Base-by-base conservation (phyloP, 1,140 invertebrate species). In the Littorina saxatilis region DNA sequence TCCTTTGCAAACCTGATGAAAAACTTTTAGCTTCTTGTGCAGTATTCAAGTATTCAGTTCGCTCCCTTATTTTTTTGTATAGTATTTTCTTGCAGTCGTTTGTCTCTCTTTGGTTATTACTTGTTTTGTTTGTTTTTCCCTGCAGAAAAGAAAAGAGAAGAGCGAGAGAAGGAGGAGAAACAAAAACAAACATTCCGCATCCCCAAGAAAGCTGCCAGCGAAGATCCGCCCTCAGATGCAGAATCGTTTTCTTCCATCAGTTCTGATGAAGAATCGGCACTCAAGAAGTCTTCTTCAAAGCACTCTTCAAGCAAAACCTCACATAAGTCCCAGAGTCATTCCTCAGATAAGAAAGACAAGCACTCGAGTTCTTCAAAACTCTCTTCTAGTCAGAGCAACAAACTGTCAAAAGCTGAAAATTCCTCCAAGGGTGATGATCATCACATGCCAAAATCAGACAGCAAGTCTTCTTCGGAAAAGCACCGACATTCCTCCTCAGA, bases 81-180 rank as follows among this genome's bases (percentile, higher is more conserved):
- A n/a, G n/a, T n/a, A n/a, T n/a, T n/a, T n/a, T n/a, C n/a, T n/a
- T 47, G 43, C 5, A 47, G 17, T 47, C 7, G 43, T 9, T 47
- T 17, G 7, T 47, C 7, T 47, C 43, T 9, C 7, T 47, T 47
- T 9, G 5, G 43, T 17, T 17, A 9, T 9, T 17, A 47, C 17
- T 9, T 47, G 43, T 47, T 5, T 47, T 5, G 5, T 17, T 17
- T 47, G 43, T 47, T 17, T 35, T 52, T 27, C 37, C 11, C 52
- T 55, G 43, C 50, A 55, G 50, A 75, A 13, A 52, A 75, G 32
- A 27, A 11, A 40, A 75, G 39, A 35, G 23, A 78, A 66, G 55
- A 78, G n/a, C 50, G 74, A 27, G 35, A 39, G 11, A 77, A 47
- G 39, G 76, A 78, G 37, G 76, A 78, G 37, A 78, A 78, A 43